These are phyloP conservation scores for Zhuqinia jingwanae DNA, from an alignment of 2,888 invertebrate genomes.

Conservation along the genomic window DNA sequence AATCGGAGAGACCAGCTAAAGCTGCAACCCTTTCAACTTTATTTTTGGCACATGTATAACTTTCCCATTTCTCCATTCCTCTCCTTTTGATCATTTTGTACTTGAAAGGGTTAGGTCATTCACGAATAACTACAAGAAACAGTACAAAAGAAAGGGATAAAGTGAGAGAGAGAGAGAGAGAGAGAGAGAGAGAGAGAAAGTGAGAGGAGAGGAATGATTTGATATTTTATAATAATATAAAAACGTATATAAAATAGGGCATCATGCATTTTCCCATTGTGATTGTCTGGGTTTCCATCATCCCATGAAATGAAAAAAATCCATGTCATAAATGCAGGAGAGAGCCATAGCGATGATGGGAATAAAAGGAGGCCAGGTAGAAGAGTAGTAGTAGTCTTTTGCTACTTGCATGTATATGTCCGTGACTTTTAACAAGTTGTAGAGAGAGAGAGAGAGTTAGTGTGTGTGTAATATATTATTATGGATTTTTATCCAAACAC, in stretches of 20 bases:
- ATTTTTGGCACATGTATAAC: slow-evolving; percentile 37
- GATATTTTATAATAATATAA: no score
- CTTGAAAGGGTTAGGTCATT: slow-evolving; percentile 42
- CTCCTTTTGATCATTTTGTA: slow-evolving; percentile 41
- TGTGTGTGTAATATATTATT: slow-evolving; percentile 8
- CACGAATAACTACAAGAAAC: not conserved
- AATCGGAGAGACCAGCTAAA: slow-evolving; percentile 60
- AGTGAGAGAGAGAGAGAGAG: no score
- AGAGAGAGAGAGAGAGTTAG: no score
- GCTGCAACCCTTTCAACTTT: slow-evolving; percentile 44
- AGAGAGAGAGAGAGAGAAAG: no score
- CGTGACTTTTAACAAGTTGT: slow-evolving; percentile 19
- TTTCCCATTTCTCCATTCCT: slow-evolving; percentile 1
- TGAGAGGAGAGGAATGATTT: no score
- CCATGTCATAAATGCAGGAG: slow-evolving; percentile 30
- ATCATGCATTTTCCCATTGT: slow-evolving; percentile 18
- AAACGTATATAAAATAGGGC: no score
- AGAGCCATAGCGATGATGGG: not conserved
- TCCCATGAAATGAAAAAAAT: not conserved
- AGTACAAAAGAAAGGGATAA: no score
- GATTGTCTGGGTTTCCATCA: no score
- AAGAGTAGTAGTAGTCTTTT: no score
- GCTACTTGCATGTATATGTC: not conserved
- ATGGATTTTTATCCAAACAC: not conserved
- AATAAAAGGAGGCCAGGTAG: not conserved